Percentiles rank a stretch among this genome's conserved stretches.
phyloP scores from a whole-genome alignment of 2,113 vertebrate genomes.

The Salvelinus sp. region DNA sequence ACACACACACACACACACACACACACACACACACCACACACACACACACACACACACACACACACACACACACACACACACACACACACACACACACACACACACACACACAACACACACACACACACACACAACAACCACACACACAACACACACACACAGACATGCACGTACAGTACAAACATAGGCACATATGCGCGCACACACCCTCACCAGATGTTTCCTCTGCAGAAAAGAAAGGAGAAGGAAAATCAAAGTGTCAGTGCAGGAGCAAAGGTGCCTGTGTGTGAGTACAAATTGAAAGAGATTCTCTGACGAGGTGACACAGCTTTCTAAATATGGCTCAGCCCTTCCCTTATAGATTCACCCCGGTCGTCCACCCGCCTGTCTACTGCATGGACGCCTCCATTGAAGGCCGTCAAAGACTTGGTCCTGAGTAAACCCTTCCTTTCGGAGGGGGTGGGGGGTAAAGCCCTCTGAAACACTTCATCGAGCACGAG shows the following conservation, averaged over 20 bases:
- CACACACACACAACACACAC: neutral
- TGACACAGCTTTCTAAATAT: constrained; percentile 71
- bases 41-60: too few species aligned
- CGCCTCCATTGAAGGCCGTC: constrained; percentile 72
- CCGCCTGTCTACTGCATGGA: constrained; percentile 69
- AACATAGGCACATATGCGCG: neutral
- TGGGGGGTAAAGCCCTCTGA: constrained; percentile 50
- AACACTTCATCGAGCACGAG: constrained; percentile 57
- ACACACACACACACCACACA: too few species aligned
- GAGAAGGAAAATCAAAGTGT: constrained; percentile 53
- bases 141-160: too few species aligned
- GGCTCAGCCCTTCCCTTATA: constrained; percentile 67
- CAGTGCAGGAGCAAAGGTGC: constrained; percentile 52
- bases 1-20: too few species aligned
- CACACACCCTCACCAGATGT: constrained; percentile 26
- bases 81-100: neutral
- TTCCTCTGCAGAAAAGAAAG: constrained; percentile 39
- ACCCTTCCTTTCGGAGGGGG: constrained; percentile 67
- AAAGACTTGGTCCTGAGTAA: constrained; percentile 58
- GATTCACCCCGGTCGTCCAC: constrained; percentile 64
- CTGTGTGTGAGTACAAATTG: constrained; percentile 50
- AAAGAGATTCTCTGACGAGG: constrained; percentile 54
- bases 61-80: neutral
- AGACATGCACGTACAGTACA: constrained; percentile 2
- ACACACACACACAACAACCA: neutral